A percentile compares a stretch with the other conserved stretches of the same genome.
Conservation (phyloP, 2,113 vertebrate genomes). For the Chroicocephalus ridibundus region DNA sequence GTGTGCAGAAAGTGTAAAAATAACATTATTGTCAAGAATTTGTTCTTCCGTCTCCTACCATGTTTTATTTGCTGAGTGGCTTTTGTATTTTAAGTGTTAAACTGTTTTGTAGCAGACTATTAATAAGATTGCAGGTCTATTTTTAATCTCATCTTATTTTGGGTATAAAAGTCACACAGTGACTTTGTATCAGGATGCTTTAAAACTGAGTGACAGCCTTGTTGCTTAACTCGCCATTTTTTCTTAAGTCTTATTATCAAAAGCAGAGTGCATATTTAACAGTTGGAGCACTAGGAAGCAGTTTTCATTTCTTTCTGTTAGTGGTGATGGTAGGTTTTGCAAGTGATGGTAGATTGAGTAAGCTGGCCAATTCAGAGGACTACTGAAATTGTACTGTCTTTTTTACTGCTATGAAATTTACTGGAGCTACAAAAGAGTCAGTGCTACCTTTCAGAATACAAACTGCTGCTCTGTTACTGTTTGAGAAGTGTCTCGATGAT, state of each 20-base stretch:
- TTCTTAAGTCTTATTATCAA: not conserved
- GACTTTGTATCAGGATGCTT: not conserved
- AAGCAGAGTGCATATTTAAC: not conserved
- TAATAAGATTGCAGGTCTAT: not conserved
- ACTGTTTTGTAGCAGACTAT: not conserved
- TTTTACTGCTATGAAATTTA: not conserved
- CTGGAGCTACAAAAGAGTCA: not conserved
- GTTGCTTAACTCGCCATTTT: not conserved
- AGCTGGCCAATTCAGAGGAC: not conserved
- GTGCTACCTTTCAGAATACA: not conserved
- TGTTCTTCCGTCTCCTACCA: not conserved
- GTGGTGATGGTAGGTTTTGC: not conserved
- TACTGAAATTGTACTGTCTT: not conserved
- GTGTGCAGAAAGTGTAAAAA: not conserved
- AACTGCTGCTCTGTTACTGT: not conserved
- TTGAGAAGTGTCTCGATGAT: not conserved
- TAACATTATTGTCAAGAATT: not conserved
- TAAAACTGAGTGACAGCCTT: not conserved
- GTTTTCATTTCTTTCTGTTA: not conserved
- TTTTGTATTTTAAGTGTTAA: not conserved
- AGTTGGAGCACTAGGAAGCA: not conserved
- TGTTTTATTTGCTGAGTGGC: not conserved
- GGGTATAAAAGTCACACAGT: not conserved
- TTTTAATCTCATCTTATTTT: constrained; percentile 6
- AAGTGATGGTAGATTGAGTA: not conserved